phyloP scores from a whole-genome alignment of 2,113 vertebrate species.

The Austrofundulus limnaeus region DNA sequence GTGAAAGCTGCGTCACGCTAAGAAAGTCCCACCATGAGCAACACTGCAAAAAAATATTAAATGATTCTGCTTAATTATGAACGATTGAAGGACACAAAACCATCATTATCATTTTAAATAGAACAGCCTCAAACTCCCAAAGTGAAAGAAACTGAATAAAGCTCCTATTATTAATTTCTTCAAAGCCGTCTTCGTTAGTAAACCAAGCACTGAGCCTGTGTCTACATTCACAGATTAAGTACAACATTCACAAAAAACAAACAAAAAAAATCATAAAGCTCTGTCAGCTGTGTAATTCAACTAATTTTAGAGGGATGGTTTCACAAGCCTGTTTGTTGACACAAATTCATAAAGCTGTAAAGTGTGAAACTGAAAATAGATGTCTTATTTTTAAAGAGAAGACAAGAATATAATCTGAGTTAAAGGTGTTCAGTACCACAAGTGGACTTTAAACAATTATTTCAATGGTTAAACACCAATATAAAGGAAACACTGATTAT shows the following conservation, averaged over 20 bases:
- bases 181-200: constrained; percentile 42
- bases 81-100: neutral
- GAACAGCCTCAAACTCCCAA: neutral
- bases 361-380: constrained; percentile 70
- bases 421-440: constrained; percentile 9
- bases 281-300: constrained; percentile 74
- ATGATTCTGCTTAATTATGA: no score
- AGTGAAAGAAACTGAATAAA: constrained; percentile 6
- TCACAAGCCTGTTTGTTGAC: constrained; percentile 67
- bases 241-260: constrained; percentile 36
- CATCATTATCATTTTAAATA: neutral
- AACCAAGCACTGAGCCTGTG: constrained; percentile 56
- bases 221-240: constrained; percentile 68
- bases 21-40: neutral
- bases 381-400: constrained; percentile 24
- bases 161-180: constrained; percentile 41
- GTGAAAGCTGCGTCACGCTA: constrained; percentile 13
- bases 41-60: no score
- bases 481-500: constrained; percentile 40
- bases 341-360: constrained; percentile 51
- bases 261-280: constrained; percentile 36
- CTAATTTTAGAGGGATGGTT: constrained; percentile 71
- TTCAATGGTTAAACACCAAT: constrained; percentile 26
- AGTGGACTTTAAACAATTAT: constrained; percentile 11
- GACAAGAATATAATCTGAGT: constrained; percentile 35